A percentile compares a stretch with the other conserved stretches of the same genome.
phyloP scores from a whole-genome alignment of 2,113 vertebrate species.

The Benitochromis conjunctus region DNA sequence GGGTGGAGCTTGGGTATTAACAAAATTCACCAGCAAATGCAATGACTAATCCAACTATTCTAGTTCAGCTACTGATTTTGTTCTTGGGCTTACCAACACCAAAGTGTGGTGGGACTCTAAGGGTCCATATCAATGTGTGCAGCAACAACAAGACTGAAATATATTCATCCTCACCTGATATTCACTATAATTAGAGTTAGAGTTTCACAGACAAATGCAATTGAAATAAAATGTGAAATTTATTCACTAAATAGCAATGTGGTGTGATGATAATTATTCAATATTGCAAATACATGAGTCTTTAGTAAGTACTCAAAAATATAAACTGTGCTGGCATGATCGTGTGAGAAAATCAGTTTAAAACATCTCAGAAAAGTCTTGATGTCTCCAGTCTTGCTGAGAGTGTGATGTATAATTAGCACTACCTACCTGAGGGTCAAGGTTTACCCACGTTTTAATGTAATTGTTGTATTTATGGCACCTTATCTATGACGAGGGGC shows the following conservation, averaged over 20 bases:
- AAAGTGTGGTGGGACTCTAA: neutral
- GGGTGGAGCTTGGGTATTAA: neutral
- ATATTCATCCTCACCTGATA: neutral
- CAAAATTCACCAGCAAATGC: neutral
- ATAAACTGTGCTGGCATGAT: neutral
- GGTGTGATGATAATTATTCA: neutral
- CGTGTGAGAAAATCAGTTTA: neutral
- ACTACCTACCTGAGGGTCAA: neutral
- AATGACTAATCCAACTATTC: neutral
- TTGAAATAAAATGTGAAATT: accelerated
- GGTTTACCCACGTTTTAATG: neutral
- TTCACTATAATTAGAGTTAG: neutral
- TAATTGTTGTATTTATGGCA: neutral
- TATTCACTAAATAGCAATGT: neutral
- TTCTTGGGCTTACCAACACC: neutral
- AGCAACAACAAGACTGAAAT: neutral
- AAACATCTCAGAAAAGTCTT: neutral
- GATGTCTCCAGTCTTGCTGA: neutral
- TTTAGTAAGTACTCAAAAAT: neutral
- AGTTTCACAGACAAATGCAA: neutral
- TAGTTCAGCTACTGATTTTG: neutral
- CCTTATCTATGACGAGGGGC: neutral
- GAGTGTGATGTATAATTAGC: neutral
- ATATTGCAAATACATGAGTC: neutral
- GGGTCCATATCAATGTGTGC: neutral